A percentile compares a stretch with the other conserved stretches of the same genome.
Conservation (phyloP, 2,888 invertebrate genomes). For the Chymomyza amoena region DNA sequence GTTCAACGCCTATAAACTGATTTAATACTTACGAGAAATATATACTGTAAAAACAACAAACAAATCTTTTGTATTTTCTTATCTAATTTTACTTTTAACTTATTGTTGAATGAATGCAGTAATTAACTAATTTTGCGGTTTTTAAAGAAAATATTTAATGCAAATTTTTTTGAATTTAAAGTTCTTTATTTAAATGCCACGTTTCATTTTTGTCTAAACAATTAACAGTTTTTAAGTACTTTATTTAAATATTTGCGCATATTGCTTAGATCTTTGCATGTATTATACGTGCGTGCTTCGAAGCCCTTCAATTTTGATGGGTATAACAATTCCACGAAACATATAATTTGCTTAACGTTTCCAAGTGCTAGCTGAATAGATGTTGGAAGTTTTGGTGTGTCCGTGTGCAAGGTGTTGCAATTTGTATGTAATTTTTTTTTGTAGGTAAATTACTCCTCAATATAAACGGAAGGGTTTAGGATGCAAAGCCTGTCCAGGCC, state of each 20-base stretch:
- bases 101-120: too few relatives aligned
- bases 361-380: slow-evolving; percentile 41
- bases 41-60: slow-evolving; percentile 65
- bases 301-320: slow-evolving; percentile 6
- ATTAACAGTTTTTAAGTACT: slow-evolving; percentile 45
- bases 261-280: not conserved
- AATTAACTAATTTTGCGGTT: too few relatives aligned
- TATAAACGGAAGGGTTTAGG: slow-evolving; percentile 78
- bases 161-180: slow-evolving; percentile 49
- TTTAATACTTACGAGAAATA: slow-evolving; percentile 66
- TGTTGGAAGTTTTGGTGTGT: slow-evolving; percentile 27
- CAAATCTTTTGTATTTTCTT: not conserved
- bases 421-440: too few relatives aligned
- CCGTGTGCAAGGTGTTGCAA: slow-evolving; percentile 14
- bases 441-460: slow-evolving; percentile 44
- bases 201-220: slow-evolving; percentile 56
- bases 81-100: too few relatives aligned
- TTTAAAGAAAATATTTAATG: not conserved
- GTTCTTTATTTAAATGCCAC: slow-evolving; percentile 66
- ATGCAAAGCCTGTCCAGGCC: slow-evolving; percentile 75
- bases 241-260: not conserved
- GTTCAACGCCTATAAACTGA: slow-evolving; percentile 38
- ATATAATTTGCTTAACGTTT: not conserved
- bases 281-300: slow-evolving; percentile 42
- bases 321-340: slow-evolving; percentile 45